Percentiles rank a stretch among this genome's conserved stretches.
These are phyloP conservation scores for Engystomops pustulosus DNA, from an alignment of 2,113 vertebrate species.

Conservation along the genomic window DNA sequence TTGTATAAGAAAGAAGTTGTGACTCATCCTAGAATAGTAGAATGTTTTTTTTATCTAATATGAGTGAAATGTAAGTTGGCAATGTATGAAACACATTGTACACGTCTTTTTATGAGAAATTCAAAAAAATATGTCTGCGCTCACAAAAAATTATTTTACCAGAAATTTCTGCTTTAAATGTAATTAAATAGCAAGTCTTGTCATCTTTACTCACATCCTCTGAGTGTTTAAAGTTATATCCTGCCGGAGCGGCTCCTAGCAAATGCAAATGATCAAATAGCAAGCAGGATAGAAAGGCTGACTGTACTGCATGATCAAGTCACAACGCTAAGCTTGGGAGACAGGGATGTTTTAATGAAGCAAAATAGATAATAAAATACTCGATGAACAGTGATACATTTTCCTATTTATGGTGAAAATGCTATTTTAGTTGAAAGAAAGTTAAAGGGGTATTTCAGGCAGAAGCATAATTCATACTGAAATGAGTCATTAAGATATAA, in stretches of 20 bases:
- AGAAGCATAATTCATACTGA: no score
- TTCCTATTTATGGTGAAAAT: no score
- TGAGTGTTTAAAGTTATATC: neutral
- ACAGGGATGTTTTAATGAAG: conserved; percentile 13
- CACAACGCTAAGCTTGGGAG: neutral
- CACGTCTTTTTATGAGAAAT: neutral
- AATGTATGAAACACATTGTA: neutral
- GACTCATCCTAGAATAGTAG: neutral
- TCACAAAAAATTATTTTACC: conserved; percentile 4
- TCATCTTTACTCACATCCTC: conserved; percentile 6
- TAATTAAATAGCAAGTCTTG: conserved; percentile 32
- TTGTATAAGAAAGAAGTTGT: neutral
- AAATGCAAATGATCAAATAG: conserved; percentile 32
- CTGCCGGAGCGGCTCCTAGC: neutral
- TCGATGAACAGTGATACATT: neutral
- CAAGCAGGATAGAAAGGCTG: neutral
- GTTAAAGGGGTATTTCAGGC: no score
- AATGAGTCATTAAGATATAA: no score
- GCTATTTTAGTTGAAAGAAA: neutral
- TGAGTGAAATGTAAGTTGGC: conserved; percentile 2
- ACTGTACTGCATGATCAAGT: neutral
- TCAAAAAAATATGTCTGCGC: neutral
- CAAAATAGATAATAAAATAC: neutral
- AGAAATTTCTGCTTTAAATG: neutral
- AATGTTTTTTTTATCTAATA: neutral